phyloP scores from a whole-genome alignment of 1,140 invertebrate genomes.

The Solenopsis invicta region DNA sequence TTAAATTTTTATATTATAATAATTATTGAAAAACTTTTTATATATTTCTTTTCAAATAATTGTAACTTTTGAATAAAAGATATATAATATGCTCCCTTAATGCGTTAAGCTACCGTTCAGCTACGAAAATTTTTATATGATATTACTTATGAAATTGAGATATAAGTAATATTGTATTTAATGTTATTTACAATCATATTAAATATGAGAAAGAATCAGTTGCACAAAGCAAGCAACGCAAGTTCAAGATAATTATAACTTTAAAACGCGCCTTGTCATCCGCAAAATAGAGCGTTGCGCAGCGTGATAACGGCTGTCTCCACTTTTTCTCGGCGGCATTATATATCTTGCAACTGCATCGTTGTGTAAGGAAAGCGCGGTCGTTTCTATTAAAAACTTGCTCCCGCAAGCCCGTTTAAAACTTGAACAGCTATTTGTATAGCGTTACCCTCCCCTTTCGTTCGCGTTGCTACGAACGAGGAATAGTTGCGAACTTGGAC shows the following conservation, averaged over 20 bases:
- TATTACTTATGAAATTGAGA: background rate
- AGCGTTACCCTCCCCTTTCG: constrained; percentile 13
- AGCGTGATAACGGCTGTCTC: constrained; percentile 38
- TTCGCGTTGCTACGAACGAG: constrained; percentile 24
- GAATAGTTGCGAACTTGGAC: constrained; percentile 47
- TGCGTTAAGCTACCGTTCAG: background rate
- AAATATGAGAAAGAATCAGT: background rate
- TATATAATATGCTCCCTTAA: background rate
- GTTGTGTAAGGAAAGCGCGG: constrained; percentile 12
- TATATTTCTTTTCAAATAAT: background rate
- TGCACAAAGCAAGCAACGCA: background rate
- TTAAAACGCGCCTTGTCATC: background rate
- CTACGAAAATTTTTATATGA: background rate
- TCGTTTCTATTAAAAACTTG: constrained; percentile 54
- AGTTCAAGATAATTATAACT: constrained; percentile 27
- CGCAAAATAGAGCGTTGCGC: constrained; percentile 33
- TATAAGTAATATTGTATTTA: background rate
- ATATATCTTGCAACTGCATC: constrained; percentile 35
- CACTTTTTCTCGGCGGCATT: constrained; percentile 30
- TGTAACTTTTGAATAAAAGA: background rate
- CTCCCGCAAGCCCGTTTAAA: constrained; percentile 27
- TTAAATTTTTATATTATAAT: background rate
- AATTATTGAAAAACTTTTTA: background rate
- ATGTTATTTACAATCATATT: background rate
- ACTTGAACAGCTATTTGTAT: constrained; percentile 55